These are phyloP conservation scores for Bombus confusus DNA, from an alignment of 1,140 invertebrate genomes.

Conservation along the genomic window DNA sequence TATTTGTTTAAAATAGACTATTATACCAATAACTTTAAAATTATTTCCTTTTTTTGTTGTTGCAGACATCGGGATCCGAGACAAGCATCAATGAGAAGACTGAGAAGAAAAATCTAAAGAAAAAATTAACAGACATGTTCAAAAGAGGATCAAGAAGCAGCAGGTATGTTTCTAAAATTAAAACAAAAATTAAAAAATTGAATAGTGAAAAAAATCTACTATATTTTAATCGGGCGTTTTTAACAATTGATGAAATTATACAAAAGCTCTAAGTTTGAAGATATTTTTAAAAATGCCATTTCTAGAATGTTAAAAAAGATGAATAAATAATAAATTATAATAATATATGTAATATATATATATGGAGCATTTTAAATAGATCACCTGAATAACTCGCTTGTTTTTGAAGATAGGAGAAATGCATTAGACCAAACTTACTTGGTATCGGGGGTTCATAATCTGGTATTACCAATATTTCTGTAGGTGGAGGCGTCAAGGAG, in stretches of 20 bases:
- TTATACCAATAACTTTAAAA: slow-evolving; percentile 12
- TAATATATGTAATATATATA: slow-evolving; percentile 5
- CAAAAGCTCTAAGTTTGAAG: background rate
- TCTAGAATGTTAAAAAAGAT: background rate
- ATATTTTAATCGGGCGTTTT: background rate
- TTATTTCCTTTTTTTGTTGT: slow-evolving; percentile 64
- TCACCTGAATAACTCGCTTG: too few species aligned
- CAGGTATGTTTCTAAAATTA: slow-evolving; percentile 82
- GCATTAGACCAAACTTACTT: too few species aligned
- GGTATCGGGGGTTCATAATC: too few species aligned
- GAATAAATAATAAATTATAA: slow-evolving; percentile 12
- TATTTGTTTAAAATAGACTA: background rate
- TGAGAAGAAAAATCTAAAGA: slow-evolving; percentile 90
- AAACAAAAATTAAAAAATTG: background rate
- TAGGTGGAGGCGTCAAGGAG: too few species aligned
- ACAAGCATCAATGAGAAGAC: slow-evolving; percentile 87
- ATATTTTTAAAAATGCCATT: background rate
- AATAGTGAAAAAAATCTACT: too few species aligned
- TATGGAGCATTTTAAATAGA: too few species aligned
- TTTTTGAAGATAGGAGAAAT: too few species aligned
- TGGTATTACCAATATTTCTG: too few species aligned
- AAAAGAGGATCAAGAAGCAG: slow-evolving; percentile 88
- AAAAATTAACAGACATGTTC: slow-evolving; percentile 91
- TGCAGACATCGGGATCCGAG: slow-evolving; percentile 90
- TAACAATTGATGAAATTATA: slow-evolving; percentile 11